Evolutionary conservation across 2,888 invertebrate genomes (phyloP).

Genomic region (Diplazon laetatorius): DNA sequence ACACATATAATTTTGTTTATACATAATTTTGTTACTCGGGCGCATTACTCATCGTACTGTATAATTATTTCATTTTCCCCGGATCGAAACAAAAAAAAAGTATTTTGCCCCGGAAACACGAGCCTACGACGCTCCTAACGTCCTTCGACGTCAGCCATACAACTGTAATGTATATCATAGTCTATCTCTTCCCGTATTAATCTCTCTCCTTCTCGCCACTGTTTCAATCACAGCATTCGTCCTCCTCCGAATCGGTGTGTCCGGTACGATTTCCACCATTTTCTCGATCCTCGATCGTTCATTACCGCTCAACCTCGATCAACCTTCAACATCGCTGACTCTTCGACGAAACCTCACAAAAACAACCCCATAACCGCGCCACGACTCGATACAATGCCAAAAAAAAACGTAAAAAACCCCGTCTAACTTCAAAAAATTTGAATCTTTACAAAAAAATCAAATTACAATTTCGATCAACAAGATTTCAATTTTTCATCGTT

Average conservation of each 20-base stretch:
- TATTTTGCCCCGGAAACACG: constrained; percentile 54
- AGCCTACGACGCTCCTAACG: constrained; percentile 43
- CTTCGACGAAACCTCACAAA: constrained; percentile 5
- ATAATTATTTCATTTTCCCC: constrained; percentile 16
- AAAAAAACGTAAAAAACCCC: neutral
- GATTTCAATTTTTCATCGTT: neutral
- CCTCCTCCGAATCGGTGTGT: neutral
- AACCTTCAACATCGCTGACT: neutral
- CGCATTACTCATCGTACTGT: constrained; percentile 38
- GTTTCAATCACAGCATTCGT: constrained; percentile 60
- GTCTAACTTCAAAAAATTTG: neutral
- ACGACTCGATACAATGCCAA: neutral
- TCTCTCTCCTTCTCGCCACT: constrained; percentile 35
- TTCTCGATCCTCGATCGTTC: neutral
- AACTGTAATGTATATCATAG: constrained; percentile 46
- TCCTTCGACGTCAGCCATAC: constrained; percentile 57
- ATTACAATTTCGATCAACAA: neutral
- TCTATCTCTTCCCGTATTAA: constrained; percentile 10
- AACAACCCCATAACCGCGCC: too few relatives aligned
- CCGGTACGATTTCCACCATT: neutral
- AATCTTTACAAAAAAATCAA: neutral
- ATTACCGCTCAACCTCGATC: neutral
- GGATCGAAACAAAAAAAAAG: neutral
- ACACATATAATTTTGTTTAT: too few relatives aligned
- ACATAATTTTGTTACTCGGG: too few relatives aligned